Conservation (phyloP, 2,888 invertebrate genomes). For the Dastarcus helophoroides region DNA sequence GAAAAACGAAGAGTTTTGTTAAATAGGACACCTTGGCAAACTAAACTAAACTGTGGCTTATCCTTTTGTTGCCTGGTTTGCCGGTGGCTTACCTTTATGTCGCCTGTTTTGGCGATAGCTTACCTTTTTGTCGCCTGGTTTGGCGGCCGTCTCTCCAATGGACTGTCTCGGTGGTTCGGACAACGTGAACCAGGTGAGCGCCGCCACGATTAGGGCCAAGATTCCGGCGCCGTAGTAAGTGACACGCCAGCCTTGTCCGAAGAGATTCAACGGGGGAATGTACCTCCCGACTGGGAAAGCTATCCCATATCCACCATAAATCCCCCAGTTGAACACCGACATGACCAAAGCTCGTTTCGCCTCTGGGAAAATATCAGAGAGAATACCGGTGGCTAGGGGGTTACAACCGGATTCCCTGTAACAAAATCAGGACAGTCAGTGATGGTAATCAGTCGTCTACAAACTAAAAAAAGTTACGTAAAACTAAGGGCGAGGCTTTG, state of each 20-base stretch:
- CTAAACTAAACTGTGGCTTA: no score
- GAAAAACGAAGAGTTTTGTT: no score
- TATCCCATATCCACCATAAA: constrained; percentile 87
- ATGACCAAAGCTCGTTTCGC: constrained; percentile 76
- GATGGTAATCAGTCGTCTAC: no score
- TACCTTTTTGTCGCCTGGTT: constrained; percentile 33
- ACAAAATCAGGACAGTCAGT: constrained; percentile 1
- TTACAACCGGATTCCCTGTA: constrained; percentile 72
- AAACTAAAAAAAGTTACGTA: no score
- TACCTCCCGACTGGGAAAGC: constrained; percentile 87
- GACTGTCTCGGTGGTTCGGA: constrained; percentile 64
- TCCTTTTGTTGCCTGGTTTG: no score
- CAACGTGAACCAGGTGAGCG: constrained; percentile 62
- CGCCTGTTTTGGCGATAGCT: no score
- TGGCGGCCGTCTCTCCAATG: constrained; percentile 50
- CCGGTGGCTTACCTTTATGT: no score
- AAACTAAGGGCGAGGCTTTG: no score
- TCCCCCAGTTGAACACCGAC: constrained; percentile 93
- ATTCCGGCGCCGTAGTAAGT: constrained; percentile 73
- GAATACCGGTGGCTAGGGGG: constrained; percentile 72
- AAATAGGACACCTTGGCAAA: no score
- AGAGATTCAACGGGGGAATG: constrained; percentile 60
- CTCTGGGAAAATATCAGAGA: constrained; percentile 72
- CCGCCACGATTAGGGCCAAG: constrained; percentile 58
- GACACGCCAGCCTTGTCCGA: constrained; percentile 71